Evolutionary conservation across 2,113 vertebrate genomes (phyloP), one percentile per base, ranked within the genome.

Genomic region (Cryptomyrus ogoouensis): DNA sequence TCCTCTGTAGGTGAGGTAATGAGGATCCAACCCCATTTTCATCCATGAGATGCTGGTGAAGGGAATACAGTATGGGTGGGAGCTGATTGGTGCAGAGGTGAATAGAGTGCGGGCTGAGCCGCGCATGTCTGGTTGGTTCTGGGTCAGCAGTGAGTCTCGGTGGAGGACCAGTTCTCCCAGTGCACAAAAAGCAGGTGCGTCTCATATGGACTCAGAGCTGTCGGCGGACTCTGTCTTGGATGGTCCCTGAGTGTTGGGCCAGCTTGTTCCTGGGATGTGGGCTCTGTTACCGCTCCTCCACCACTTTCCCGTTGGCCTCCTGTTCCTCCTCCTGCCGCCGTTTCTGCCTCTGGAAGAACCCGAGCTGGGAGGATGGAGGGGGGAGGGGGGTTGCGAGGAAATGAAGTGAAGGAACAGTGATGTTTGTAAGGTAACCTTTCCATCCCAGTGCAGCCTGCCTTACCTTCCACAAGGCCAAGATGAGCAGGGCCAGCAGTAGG

Each of bases 401-500:
- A 39, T 8, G 1, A 17, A 19, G 35, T 42, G 35, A 52, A 15
- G 35, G 49, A 31, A 52, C 9, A 44, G 49, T 12, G n/a, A 19
- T 3, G 50, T n/a, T 17, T 17, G 17, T 31, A 35, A 10, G 49
- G 44, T 86, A 46, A 49, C 35, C 21, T 31, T 87, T 50, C 13
- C 3, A n/a, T 24, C 24, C 17, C 46, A 86, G 46, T 49, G 85
- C 74, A 39, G 9, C n/a, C 2, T 12, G 62, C 49, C 92, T 95
- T 93, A 98, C 98, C 98, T 98, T 98, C 98, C 98, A 99, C 35
- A 99, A 95, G 0, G 90, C 97, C 1, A 99, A 95, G 31, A 98
- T 96, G 0, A 99, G 95, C 89, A 99, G 93, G 1, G 96, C 97
- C 88, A 99, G 94, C 3, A 99, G 96, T 91, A 99, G 94, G 89